Base-by-base conservation (phyloP, 2,888 invertebrate species). In the Pollenia angustigena region DNA sequence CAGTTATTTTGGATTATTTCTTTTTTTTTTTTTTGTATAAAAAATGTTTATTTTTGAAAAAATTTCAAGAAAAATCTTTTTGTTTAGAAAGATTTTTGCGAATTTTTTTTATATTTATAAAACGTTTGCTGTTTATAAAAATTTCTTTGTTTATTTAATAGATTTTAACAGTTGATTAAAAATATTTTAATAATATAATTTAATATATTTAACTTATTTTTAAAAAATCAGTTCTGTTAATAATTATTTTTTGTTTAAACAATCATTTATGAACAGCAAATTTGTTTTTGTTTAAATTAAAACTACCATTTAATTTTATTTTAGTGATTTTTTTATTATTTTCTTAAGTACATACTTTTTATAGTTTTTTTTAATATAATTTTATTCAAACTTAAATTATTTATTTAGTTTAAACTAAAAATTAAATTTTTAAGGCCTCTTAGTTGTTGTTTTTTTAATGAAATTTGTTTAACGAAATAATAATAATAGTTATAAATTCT, bases 221-320 rank as follows among this genome's bases (percentile, higher is more conserved):
- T 74, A 54, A 68, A 85, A 64, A 50, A 66, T 81, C 75, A 85
- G 78, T 82, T 85, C 85, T 23, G 69, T 54, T 56, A 48, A 9
- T 60, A 3, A 64, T 42, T 62, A n/a, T 16, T 18, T 74, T 52
- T 44, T 23, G n/a, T 66, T 48, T 72, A 64, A 58, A 60, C 40
- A 23, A 89, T 91, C 90, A 89, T 90, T 91, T 89, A 90, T 91
- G 89, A 91, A 91, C 91, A 91, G 91, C 91, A 90, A 89, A 88
- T 52, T 32, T 40, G 11, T 56, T 64, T 18, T 62, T 58, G 23
- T 46, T 18, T 9, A 18, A 80, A 81, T 85, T 82, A 85, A 85
- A 82, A 82, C 66, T 82, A 76, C 74, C 50, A 50, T 50, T 76
- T 62, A 14, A 44, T 75, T 72, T 56, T 66, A 52, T 62, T 76